Conservation (phyloP, 2,113 vertebrate genomes). For the Paralichthys olivaceus region DNA sequence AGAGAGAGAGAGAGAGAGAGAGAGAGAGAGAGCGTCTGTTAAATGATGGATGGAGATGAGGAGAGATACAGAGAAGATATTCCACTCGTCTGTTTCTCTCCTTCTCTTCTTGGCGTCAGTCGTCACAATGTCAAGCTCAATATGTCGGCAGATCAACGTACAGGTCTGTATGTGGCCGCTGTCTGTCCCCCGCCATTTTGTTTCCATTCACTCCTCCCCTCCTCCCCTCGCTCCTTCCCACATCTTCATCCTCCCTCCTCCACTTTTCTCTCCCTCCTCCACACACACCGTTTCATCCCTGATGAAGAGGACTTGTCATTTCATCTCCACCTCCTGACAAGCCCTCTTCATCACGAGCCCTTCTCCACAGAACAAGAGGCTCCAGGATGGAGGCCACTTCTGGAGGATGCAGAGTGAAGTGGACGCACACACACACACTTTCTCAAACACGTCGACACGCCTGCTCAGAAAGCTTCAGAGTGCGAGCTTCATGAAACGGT, state of each 20-base stretch:
- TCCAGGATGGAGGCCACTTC: conserved; percentile 28
- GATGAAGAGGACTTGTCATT: no score
- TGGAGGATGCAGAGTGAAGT: background rate
- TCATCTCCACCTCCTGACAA: conserved; percentile 3
- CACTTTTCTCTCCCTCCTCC: no score
- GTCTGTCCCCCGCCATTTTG: conserved; percentile 19
- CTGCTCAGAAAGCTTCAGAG: background rate
- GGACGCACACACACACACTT: conserved; percentile 13
- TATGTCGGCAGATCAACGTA: conserved; percentile 18
- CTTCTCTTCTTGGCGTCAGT: background rate
- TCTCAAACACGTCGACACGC: background rate
- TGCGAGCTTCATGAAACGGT: background rate
- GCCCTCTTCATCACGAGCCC: conserved; percentile 16
- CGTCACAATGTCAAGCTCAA: no score
- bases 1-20: no score
- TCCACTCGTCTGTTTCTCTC: background rate
- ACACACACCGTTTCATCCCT: no score
- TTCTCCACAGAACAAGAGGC: conserved; percentile 12
- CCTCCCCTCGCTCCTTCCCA: background rate
- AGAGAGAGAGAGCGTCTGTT: no score
- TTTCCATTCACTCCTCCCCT: background rate
- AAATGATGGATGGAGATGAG: no score
- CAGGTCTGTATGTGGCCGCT: background rate
- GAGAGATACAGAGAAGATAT: background rate
- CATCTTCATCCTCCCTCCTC: background rate